Evolutionary conservation across 2,888 invertebrate species (phyloP).

Genomic region (Drosophila gaucha): DNA sequence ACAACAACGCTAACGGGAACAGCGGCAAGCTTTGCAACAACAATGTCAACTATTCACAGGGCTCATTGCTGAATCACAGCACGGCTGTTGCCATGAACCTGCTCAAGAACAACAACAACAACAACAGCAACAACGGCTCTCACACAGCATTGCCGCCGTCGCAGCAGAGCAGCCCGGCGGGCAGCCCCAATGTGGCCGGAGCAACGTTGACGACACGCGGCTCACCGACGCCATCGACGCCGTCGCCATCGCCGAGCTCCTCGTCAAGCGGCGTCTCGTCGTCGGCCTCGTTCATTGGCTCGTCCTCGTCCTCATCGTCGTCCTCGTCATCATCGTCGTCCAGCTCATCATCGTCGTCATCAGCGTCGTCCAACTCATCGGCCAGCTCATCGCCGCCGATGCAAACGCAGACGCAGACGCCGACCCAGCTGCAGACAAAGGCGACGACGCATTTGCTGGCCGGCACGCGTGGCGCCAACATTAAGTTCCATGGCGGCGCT

Average conservation of each 20-base stretch:
- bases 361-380: slow-evolving; percentile 45
- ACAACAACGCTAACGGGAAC: slow-evolving; percentile 4
- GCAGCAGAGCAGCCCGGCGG: slow-evolving; percentile 62
- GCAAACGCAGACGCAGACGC: slow-evolving; percentile 39
- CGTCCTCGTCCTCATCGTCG: slow-evolving; percentile 51
- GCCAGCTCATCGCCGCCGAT: slow-evolving; percentile 75
- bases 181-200: slow-evolving; percentile 63
- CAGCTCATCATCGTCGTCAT: slow-evolving; percentile 58
- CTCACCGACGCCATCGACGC: slow-evolving; percentile 84
- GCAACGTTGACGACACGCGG: slow-evolving; percentile 76
- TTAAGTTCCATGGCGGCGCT: slow-evolving; percentile 47
- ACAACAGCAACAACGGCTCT: slow-evolving; percentile 31
- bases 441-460: slow-evolving; percentile 55
- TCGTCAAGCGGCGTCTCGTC: slow-evolving; percentile 84
- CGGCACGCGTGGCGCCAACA: slow-evolving; percentile 52
- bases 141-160: slow-evolving; percentile 27
- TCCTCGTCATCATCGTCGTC: slow-evolving; percentile 52
- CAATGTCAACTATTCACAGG: not conserved
- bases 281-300: slow-evolving; percentile 73
- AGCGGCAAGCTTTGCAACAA: slow-evolving; percentile 4
- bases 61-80: slow-evolving; percentile 29
- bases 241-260: slow-evolving; percentile 84
- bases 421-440: slow-evolving; percentile 8
- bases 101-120: slow-evolving; percentile 43
- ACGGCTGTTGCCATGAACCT: slow-evolving; percentile 31